Percentiles rank a stretch among this genome's conserved stretches.
phyloP scores from a whole-genome alignment of 2,888 invertebrate genomes.

The Ochropacha duplaris region DNA sequence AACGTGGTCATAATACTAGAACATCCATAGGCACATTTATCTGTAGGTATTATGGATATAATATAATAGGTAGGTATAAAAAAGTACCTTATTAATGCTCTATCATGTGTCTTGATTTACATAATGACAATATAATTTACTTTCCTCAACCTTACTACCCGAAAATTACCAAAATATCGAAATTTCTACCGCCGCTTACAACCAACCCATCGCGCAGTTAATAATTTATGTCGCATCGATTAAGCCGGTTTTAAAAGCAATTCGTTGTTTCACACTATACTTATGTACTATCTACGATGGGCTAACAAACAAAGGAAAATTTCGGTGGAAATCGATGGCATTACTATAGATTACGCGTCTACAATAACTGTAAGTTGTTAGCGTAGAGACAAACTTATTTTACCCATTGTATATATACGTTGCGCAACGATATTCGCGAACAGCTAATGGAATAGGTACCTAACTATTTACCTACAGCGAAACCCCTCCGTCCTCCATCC shows the following conservation, averaged over 20 bases:
- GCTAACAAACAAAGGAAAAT: constrained; percentile 29
- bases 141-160: constrained; percentile 26
- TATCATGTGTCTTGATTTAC: constrained; percentile 33
- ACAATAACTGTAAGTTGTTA: constrained; percentile 36
- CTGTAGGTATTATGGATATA: too few relatives aligned
- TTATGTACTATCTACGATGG: constrained; percentile 36
- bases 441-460: constrained; percentile 71
- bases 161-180: constrained; percentile 30
- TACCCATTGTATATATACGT: constrained; percentile 70
- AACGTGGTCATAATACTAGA: too few relatives aligned
- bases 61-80: not conserved
- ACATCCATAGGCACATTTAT: too few relatives aligned
- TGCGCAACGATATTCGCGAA: constrained; percentile 81
- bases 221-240: constrained; percentile 58
- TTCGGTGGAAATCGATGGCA: constrained; percentile 26
- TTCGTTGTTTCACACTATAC: constrained; percentile 33
- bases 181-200: constrained; percentile 67
- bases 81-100: not conserved
- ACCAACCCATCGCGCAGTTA: constrained; percentile 53
- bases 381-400: constrained; percentile 64
- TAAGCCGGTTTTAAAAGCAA: constrained; percentile 45
- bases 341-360: constrained; percentile 17
- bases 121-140: constrained; percentile 16
- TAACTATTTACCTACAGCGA: constrained; percentile 27
- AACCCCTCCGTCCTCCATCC: constrained; percentile 71